These are phyloP conservation scores for Drosophila melanica DNA, from an alignment of 1,140 invertebrate genomes.

Conservation along the genomic window DNA sequence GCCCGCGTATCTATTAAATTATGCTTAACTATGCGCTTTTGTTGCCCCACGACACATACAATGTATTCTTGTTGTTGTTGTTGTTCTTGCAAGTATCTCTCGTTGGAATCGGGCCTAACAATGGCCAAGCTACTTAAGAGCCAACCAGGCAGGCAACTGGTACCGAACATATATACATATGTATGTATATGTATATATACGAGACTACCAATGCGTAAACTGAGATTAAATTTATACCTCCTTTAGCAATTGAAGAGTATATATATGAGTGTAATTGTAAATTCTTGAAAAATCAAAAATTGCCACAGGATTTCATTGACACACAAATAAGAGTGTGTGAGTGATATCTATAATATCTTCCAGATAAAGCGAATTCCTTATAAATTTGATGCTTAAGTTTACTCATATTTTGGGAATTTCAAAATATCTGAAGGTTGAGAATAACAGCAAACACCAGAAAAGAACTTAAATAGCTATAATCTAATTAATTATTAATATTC, in stretches of 20 bases:
- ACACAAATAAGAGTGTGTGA: neutral
- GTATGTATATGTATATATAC: neutral
- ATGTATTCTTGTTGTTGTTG: constrained; percentile 24
- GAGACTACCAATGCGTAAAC: constrained; percentile 4
- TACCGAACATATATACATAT: neutral
- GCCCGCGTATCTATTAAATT: constrained; percentile 79
- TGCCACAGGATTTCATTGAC: neutral
- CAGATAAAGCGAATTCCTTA: constrained; percentile 46
- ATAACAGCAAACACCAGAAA: no score
- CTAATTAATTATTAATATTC: no score
- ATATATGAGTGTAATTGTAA: neutral
- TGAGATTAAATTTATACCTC: constrained; percentile 12
- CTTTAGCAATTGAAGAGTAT: neutral
- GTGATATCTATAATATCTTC: constrained; percentile 31
- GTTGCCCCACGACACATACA: constrained; percentile 44
- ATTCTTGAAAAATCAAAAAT: neutral
- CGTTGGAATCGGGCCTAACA: constrained; percentile 40
- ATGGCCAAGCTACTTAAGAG: constrained; percentile 66
- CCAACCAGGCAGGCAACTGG: constrained; percentile 8
- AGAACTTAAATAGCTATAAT: no score
- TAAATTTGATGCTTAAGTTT: constrained; percentile 29
- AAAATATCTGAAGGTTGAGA: neutral
- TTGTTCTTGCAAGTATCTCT: constrained; percentile 33
- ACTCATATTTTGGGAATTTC: neutral
- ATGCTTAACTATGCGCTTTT: constrained; percentile 80